Conservation (phyloP, 2,797 vertebrate species). For the Malacoraja senta region DNA sequence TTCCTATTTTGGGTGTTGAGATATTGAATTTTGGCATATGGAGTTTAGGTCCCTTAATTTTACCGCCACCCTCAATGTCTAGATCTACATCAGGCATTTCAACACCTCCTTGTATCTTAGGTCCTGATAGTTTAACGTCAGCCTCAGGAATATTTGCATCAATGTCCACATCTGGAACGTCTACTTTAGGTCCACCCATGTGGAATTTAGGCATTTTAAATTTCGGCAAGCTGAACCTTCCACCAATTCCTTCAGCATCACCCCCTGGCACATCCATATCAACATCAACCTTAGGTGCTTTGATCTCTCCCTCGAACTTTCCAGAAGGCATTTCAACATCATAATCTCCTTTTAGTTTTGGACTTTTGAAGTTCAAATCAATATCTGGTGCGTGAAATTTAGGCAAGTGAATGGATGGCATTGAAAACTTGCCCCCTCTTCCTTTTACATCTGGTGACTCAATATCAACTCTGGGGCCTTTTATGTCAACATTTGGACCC, state of each 20-base stretch:
- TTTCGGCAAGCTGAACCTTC: too few species aligned
- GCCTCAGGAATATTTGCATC: background rate
- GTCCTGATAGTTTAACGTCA: background rate
- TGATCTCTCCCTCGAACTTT: constrained; percentile 44
- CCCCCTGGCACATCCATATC: constrained; percentile 20
- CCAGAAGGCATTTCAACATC: constrained; percentile 20
- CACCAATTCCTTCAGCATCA: constrained; percentile 17
- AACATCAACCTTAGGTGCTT: constrained; percentile 38
- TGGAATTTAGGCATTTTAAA: constrained; percentile 31
- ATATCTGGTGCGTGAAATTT: constrained; percentile 45
- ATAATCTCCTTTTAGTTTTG: constrained; percentile 45
- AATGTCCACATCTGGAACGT: constrained; percentile 43
- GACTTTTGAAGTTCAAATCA: constrained; percentile 41
- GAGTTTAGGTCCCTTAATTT: background rate
- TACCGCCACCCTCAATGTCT: too few species aligned
- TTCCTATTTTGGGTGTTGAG: background rate
- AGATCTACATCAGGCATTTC: too few species aligned
- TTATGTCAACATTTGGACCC: background rate
- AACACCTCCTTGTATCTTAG: background rate
- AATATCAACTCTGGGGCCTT: background rate
- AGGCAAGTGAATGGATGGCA: constrained; percentile 45
- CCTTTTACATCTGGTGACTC: constrained; percentile 43
- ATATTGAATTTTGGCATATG: constrained; percentile 48
- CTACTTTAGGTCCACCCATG: background rate
- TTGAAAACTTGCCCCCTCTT: constrained; percentile 44